Percentiles rank a stretch among this genome's conserved stretches.
Evolutionary conservation across 2,113 vertebrate genomes (phyloP).

Genomic region (Gymnarchus niloticus): DNA sequence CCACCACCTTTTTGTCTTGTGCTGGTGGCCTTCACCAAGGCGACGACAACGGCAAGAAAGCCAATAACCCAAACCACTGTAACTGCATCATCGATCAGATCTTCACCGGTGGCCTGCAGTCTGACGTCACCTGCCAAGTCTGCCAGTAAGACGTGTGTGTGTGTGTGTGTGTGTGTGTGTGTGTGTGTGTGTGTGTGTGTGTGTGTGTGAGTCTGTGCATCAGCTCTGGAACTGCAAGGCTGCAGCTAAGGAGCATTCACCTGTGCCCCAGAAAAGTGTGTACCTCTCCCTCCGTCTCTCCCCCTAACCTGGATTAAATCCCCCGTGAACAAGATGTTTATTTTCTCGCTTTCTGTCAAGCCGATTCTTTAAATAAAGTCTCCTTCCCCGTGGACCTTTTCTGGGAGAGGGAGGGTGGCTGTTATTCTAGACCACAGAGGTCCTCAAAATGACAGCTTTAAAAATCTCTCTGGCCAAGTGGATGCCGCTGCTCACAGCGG

Average conservation of each 20-base stretch:
- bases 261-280: not conserved
- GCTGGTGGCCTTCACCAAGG: slow-evolving; percentile 66
- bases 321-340: slow-evolving; percentile 26
- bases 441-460: slow-evolving; percentile 41
- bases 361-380: slow-evolving; percentile 40
- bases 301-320: slow-evolving; percentile 13
- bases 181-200: not conserved
- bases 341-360: slow-evolving; percentile 31
- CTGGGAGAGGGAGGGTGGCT: not conserved
- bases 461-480: slow-evolving; percentile 35
- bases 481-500: not conserved
- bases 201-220: not conserved
- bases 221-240: not conserved
- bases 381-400: slow-evolving; percentile 36
- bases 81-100: slow-evolving; percentile 99
- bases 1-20: not conserved
- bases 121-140: slow-evolving; percentile 94
- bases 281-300: not conserved
- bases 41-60: slow-evolving; percentile 94
- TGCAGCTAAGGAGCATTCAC: not conserved
- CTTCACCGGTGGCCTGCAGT: slow-evolving; percentile 93
- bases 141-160: slow-evolving; percentile 77
- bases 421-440: slow-evolving; percentile 49
- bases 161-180: not conserved
- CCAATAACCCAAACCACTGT: slow-evolving; percentile 97